phyloP scores from a whole-genome alignment of 2,113 vertebrate species.

The Phrynosoma blainvillii region DNA sequence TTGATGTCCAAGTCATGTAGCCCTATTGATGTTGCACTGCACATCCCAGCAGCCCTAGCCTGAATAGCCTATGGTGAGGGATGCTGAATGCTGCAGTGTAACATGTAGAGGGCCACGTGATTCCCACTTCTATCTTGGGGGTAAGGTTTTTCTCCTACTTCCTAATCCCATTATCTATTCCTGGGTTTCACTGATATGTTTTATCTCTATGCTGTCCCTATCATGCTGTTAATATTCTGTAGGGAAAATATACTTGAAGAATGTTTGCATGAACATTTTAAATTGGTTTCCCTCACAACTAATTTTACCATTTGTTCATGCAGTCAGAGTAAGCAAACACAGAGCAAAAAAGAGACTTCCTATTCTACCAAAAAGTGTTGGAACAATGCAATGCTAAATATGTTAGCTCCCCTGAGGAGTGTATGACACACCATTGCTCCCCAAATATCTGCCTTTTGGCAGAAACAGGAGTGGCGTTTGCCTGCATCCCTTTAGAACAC shows the following conservation, averaged over 20 bases:
- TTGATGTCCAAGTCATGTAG: no score
- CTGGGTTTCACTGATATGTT: background rate
- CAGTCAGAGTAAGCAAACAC: background rate
- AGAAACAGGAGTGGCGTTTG: no score
- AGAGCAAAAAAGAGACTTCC: background rate
- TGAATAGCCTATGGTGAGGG: no score
- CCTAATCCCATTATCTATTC: background rate
- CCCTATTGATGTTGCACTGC: no score
- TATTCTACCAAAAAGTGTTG: background rate
- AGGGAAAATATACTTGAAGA: background rate
- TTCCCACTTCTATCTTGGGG: background rate
- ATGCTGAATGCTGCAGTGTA: no score
- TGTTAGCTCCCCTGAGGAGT: no score
- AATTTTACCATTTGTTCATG: background rate
- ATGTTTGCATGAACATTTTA: background rate
- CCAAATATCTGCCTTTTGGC: no score
- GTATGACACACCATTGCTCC: no score
- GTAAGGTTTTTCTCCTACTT: background rate
- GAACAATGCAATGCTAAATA: background rate
- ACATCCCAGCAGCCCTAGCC: no score
- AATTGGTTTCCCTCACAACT: background rate
- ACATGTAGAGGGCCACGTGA: no score
- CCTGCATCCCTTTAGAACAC: no score
- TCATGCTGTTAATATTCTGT: background rate
- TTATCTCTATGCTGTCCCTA: background rate